phyloP scores from a whole-genome alignment of 2,888 invertebrate species.

The Melanargia galathea region DNA sequence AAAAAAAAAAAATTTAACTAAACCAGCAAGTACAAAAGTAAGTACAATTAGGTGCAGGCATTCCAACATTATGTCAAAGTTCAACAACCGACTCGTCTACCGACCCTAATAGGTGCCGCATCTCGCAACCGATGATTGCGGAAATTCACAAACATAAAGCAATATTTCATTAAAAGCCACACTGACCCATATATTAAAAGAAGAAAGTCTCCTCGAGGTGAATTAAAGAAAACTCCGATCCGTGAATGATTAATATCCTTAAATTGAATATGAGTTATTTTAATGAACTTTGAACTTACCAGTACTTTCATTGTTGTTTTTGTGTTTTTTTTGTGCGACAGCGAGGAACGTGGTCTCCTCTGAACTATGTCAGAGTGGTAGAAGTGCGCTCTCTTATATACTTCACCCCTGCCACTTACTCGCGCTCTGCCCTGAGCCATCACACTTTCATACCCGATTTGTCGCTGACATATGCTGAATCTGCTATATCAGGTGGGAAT shows the following conservation, averaged over 20 bases:
- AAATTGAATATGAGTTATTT: slow-evolving; percentile 29
- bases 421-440: slow-evolving; percentile 64
- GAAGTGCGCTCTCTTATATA: slow-evolving; percentile 77
- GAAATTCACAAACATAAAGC: slow-evolving; percentile 49
- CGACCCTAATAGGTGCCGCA: slow-evolving; percentile 62
- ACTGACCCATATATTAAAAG: slow-evolving; percentile 36
- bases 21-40: slow-evolving; percentile 28
- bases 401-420: slow-evolving; percentile 78
- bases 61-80: slow-evolving; percentile 71
- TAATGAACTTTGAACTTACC: slow-evolving; percentile 66
- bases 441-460: slow-evolving; percentile 74
- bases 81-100: slow-evolving; percentile 59
- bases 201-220: slow-evolving; percentile 13
- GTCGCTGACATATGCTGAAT: slow-evolving; percentile 64
- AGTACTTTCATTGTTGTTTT: slow-evolving; percentile 73
- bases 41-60: slow-evolving; percentile 59
- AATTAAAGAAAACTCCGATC: slow-evolving; percentile 10
- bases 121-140: slow-evolving; percentile 62
- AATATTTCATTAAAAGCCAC: slow-evolving; percentile 38
- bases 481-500: slow-evolving; percentile 44
- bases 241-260: slow-evolving; percentile 20
- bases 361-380: slow-evolving; percentile 80
- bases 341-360: slow-evolving; percentile 69
- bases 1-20: slow-evolving; percentile 15
- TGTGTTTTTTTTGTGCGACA: slow-evolving; percentile 59